phyloP scores from a whole-genome alignment of 2,888 invertebrate species.

The Yponomeuta plumbellus region DNA sequence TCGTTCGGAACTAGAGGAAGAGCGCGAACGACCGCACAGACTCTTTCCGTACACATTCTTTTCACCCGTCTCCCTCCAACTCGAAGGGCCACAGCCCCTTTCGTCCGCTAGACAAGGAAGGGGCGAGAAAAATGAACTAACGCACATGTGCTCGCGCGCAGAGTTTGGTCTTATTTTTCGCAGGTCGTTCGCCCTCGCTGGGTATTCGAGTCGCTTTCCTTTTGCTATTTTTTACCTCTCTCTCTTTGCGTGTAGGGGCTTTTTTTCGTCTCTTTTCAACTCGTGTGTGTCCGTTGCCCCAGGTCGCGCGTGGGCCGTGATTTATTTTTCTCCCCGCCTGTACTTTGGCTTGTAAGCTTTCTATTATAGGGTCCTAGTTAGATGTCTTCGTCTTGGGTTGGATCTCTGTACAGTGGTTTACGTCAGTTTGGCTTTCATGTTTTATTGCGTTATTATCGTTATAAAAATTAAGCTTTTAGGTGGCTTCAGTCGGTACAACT shows the following conservation, averaged over 20 bases:
- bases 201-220: conserved; percentile 51
- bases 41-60: conserved; percentile 69
- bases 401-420: background rate
- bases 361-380: conserved; percentile 36
- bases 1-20: conserved; percentile 52
- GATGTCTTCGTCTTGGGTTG: conserved; percentile 33
- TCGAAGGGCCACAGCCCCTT: conserved; percentile 36
- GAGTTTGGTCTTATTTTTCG: conserved; percentile 71
- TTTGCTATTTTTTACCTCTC: conserved; percentile 40
- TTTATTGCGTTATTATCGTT: background rate
- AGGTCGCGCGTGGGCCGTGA: conserved; percentile 61
- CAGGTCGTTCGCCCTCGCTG: conserved; percentile 65
- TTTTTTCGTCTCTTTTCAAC: conserved; percentile 1
- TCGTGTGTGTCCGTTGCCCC: conserved; percentile 58
- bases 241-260: conserved; percentile 37
- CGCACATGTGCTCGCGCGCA: conserved; percentile 70
- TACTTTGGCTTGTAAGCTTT: conserved; percentile 25
- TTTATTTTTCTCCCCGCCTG: conserved; percentile 42
- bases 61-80: conserved; percentile 52
- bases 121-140: conserved; percentile 66
- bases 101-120: conserved; percentile 61
- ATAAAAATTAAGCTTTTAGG: too few species aligned
- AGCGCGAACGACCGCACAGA: conserved; percentile 49
- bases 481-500: too few species aligned
- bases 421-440: background rate